These are phyloP conservation scores for Plusia festucae DNA, from an alignment of 2,888 invertebrate genomes.

Conservation along the genomic window DNA sequence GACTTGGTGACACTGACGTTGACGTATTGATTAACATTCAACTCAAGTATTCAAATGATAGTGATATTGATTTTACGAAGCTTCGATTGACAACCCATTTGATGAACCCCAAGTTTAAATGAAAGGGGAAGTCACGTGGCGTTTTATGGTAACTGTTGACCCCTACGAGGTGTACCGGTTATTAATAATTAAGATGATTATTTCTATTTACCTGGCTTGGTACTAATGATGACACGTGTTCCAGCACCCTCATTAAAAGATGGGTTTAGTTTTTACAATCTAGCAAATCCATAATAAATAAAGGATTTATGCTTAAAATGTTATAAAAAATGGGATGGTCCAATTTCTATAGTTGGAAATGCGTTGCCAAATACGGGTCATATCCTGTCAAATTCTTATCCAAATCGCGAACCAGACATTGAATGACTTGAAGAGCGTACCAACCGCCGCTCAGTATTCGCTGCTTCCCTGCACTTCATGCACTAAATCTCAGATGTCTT, in stretches of 20 bases:
- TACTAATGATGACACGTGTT: conserved; percentile 4
- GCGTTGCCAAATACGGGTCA: neutral
- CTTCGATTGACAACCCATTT: neutral
- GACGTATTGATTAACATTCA: conserved; percentile 52
- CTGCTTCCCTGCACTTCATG: conserved; percentile 4
- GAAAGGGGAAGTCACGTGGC: neutral
- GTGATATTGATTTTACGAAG: conserved; percentile 38
- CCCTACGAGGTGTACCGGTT: conserved; percentile 1
- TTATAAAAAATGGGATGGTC: neutral
- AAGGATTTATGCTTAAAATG: no score
- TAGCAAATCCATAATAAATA: no score
- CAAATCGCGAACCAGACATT: neutral
- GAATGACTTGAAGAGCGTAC: neutral
- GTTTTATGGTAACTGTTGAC: neutral
- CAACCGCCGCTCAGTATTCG: neutral
- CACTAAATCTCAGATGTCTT: conserved; percentile 5
- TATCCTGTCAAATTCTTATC: neutral
- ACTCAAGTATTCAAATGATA: conserved; percentile 16
- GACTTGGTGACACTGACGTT: conserved; percentile 44
- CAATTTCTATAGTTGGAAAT: neutral
- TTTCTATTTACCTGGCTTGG: neutral
- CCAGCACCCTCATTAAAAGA: neutral
- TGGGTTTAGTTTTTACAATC: neutral
- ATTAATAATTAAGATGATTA: neutral
- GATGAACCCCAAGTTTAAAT: neutral